These are phyloP conservation scores for Drosophila pectinifera DNA, from an alignment of 1,140 invertebrate genomes.

Conservation along the genomic window DNA sequence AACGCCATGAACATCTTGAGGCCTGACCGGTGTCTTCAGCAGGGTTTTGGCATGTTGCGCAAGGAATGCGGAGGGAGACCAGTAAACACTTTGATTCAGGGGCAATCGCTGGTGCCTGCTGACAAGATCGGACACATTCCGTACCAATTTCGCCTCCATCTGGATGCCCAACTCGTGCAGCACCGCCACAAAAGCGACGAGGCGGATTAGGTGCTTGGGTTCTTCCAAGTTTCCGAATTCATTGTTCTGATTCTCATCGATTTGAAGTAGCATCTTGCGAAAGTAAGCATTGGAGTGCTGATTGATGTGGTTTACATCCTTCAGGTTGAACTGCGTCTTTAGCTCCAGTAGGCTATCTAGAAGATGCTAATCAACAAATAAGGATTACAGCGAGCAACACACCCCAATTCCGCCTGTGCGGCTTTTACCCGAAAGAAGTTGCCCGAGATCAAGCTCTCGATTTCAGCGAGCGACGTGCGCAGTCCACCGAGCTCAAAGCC, in stretches of 20 bases:
- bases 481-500: slow-evolving; percentile 61
- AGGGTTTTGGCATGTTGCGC: slow-evolving; percentile 53
- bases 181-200: slow-evolving; percentile 47
- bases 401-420: neutral
- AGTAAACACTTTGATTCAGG: slow-evolving; percentile 32
- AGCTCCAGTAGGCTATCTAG: slow-evolving; percentile 89
- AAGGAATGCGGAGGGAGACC: slow-evolving; percentile 56
- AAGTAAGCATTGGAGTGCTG: slow-evolving; percentile 91
- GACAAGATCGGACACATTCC: slow-evolving; percentile 32
- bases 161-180: slow-evolving; percentile 60
- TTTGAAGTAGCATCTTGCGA: slow-evolving; percentile 77
- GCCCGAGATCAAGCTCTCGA: slow-evolving; percentile 87
- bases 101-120: slow-evolving; percentile 47
- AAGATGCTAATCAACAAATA: slow-evolving; percentile 64
- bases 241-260: slow-evolving; percentile 43
- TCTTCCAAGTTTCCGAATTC: slow-evolving; percentile 53
- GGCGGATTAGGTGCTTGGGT: slow-evolving; percentile 38
- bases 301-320: slow-evolving; percentile 88
- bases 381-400: neutral
- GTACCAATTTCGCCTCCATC: slow-evolving; percentile 57
- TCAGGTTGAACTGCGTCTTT: slow-evolving; percentile 87
- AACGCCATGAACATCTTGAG: neutral
- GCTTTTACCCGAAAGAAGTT: slow-evolving; percentile 87
- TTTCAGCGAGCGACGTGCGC: slow-evolving; percentile 57
- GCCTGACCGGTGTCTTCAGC: slow-evolving; percentile 36